Conservation (phyloP, 2,888 invertebrate species). For the Cheilosia vulpina region DNA sequence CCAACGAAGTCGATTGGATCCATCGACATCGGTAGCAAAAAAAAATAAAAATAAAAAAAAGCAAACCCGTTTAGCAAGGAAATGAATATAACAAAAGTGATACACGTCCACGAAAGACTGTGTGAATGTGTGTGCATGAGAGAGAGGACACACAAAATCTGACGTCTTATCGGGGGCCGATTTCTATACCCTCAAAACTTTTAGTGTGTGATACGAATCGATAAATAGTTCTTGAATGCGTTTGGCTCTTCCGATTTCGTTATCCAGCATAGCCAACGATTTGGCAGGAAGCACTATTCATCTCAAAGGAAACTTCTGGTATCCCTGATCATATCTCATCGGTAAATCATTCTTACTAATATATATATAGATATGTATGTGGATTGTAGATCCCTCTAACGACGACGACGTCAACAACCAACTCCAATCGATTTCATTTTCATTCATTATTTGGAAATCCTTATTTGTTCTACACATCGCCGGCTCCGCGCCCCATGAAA, state of each 20-base stretch:
- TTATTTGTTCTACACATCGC: background rate
- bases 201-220: slow-evolving; percentile 60
- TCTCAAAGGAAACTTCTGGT: background rate
- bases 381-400: background rate
- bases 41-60: too few relatives aligned
- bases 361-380: background rate
- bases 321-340: slow-evolving; percentile 19
- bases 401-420: slow-evolving; percentile 26
- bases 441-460: slow-evolving; percentile 38
- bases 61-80: slow-evolving; percentile 56
- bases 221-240: slow-evolving; percentile 64
- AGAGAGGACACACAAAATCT: slow-evolving; percentile 32
- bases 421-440: slow-evolving; percentile 65
- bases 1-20: slow-evolving; percentile 20
- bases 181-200: slow-evolving; percentile 7
- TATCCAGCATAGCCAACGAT: background rate
- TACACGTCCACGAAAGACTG: slow-evolving; percentile 16
- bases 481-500: slow-evolving; percentile 13
- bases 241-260: slow-evolving; percentile 12
- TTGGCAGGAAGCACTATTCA: background rate
- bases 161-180: slow-evolving; percentile 44
- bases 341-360: slow-evolving; percentile 34
- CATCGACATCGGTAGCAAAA: background rate
- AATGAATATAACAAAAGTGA: slow-evolving; percentile 65
- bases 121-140: slow-evolving; percentile 10